Base-by-base conservation (phyloP, 2,113 vertebrate species). In the Bettongia penicillata region DNA sequence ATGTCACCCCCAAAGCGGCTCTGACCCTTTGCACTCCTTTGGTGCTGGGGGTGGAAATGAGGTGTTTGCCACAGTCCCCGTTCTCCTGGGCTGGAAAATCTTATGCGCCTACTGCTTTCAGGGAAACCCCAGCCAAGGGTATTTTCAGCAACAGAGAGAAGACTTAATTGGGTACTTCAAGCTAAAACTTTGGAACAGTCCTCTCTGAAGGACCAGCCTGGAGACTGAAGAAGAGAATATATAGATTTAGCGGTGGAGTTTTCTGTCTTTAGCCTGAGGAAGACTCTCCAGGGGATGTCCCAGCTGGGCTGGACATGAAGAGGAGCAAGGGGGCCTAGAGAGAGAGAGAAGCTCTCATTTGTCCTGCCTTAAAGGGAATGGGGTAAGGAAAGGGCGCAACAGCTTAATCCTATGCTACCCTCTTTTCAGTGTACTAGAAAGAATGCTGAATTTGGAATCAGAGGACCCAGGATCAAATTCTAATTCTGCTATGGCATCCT, bases 11-110 rank as follows among this genome's bases (percentile, higher is more conserved):
- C 90, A 23, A 51, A 91, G 93, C 96, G 98, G 93, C 96, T 0
- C 25, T 97, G 97, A 98, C 98, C 97, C 96, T 96, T 97, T 91
- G 96, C 96, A 97, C 97, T 96, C 77, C 91, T 94, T 96, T 31
- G 93, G 94, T 95, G 94, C 0, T 0, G 0, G 96, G 68, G 68
- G 96, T 68, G 96, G 97, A 97, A 97, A 94, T 94, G 61, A 90
- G 96, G 90, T 0, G 0, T 92, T 97, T 91, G 93, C 91, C 91
- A 26, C 92, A n/a, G 28, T 0, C 95, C 19, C 77, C 61, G 1
- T 10, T 93, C 94, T 91, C 90, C 94, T 92, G 92, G 90, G 91
- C 89, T 97, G 97, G 98, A 97, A 98, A 98, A 97, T 90, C 8
- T 94, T 96, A 96, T 89, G 91, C 92, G 31, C 37, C 91, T 0